phyloP scores from a whole-genome alignment of 2,113 vertebrate genomes.

The Thunnus maccoyii region DNA sequence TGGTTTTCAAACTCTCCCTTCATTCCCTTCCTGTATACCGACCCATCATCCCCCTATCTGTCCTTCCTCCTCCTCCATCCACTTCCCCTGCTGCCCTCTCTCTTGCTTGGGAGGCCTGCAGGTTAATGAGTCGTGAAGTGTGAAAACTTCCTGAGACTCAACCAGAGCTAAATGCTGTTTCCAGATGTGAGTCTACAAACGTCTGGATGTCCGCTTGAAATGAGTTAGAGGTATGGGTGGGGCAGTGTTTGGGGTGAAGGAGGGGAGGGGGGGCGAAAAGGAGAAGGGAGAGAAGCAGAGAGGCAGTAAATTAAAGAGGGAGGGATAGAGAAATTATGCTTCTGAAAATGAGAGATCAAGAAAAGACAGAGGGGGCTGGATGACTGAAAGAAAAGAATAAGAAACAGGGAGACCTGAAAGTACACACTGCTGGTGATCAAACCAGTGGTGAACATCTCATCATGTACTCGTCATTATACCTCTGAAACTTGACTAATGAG shows the following conservation, averaged over 20 bases:
- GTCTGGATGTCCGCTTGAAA: conserved; percentile 57
- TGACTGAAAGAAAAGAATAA: background rate
- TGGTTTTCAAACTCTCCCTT: conserved; percentile 28
- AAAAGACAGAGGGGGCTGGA: background rate
- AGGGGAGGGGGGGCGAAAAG: background rate
- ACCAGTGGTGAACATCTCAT: background rate
- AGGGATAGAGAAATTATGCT: background rate
- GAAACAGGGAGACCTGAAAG: background rate
- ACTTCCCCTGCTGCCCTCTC: conserved; percentile 48
- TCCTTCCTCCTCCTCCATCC: conserved; percentile 1
- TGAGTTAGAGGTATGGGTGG: conserved; percentile 28
- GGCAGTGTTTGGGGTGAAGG: background rate
- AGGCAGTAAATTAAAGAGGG: background rate
- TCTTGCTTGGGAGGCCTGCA: conserved; percentile 68
- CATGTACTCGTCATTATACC: background rate
- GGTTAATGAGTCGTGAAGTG: conserved; percentile 96
- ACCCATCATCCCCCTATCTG: conserved; percentile 46
- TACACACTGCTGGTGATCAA: background rate
- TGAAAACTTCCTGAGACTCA: conserved; percentile 93
- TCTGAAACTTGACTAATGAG: background rate
- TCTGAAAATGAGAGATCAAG: background rate
- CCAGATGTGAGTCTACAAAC: conserved; percentile 87
- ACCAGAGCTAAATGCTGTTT: conserved; percentile 87
- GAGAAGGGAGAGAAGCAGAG: conserved; percentile 24
- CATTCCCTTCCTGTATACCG: conserved; percentile 37